Percentiles rank a stretch among this genome's conserved stretches.
Evolutionary conservation across 2,888 invertebrate genomes (phyloP).

Genomic region (Bombylius discolor): DNA sequence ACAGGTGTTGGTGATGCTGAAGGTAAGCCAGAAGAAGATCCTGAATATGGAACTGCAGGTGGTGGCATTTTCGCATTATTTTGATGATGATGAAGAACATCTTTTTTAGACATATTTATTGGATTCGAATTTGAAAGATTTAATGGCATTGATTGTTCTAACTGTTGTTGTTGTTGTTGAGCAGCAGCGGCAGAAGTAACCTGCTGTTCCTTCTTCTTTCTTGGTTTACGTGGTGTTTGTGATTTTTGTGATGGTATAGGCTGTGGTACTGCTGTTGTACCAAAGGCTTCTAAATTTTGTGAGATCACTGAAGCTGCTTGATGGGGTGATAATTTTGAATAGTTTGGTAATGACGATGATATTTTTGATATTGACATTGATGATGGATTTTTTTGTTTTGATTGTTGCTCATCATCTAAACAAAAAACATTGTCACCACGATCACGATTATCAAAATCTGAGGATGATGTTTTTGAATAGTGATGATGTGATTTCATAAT

Average conservation of each 20-base stretch:
- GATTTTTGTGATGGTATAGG: constrained; percentile 5
- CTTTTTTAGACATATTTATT: constrained; percentile 4
- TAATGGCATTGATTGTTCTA: constrained; percentile 8
- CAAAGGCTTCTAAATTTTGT: background rate
- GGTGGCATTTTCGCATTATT: background rate
- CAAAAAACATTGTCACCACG: background rate
- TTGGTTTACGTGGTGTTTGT: background rate
- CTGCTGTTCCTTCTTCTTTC: background rate
- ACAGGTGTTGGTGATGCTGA: background rate
- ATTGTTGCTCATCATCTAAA: constrained; percentile 3
- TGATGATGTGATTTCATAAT: background rate
- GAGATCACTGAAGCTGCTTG: background rate
- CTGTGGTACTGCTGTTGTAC: constrained; percentile 7
- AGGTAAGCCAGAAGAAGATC: too few relatives aligned
- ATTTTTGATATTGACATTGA: background rate
- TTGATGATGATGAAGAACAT: background rate
- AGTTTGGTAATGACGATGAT: background rate
- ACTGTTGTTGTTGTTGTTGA: background rate
- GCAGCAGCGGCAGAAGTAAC: too few relatives aligned
- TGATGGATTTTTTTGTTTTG: background rate
- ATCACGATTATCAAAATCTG: too few relatives aligned
- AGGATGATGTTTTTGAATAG: background rate
- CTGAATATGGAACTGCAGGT: too few relatives aligned
- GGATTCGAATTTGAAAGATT: constrained; percentile 6
- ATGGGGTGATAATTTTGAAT: background rate